Evolutionary conservation across 37 sponge, comb jelly and placozoan genomes (phyloP), one percentile per base, ranked within the genome.

Genomic region (Diacarnus erythraeanus): DNA sequence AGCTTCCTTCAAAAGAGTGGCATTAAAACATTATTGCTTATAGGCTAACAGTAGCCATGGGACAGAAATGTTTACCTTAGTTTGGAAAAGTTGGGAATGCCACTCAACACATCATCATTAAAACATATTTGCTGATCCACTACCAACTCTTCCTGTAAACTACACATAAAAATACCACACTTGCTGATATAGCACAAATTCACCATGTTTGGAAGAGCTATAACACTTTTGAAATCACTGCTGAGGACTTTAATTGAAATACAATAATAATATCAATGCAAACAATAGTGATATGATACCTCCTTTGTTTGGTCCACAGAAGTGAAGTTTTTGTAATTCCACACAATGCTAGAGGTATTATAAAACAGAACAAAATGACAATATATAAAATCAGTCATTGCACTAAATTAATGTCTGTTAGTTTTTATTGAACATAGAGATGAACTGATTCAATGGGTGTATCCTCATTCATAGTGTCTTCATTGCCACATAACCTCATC

Each of bases 401-500:
- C n/a, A n/a, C n/a, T n/a, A n/a, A n/a, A n/a, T n/a, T n/a, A n/a
- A n/a, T n/a, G n/a, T n/a, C n/a, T n/a, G n/a, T n/a, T n/a, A n/a
- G n/a, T n/a, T n/a, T 6, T 47, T 77, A 81, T 42, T 81, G 78
- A 12, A 86, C 80, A 51, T 79, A 86, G 0, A 86, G 33, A 17
- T 79, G 57, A 22, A 86, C 73, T 2, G 79, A 58, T 39, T 79
- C 80, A 42, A 86, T 26, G 2, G 86, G 86, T 25, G 80, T 86
- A 29, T 86, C 86, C 57, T 86, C 86, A 61, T 74, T 79, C 0
- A 3, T 39, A 2, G 39, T 42, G 40, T 51, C 38, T 67, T 86
- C 86, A 74, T 86, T 86, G 6, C 80, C 86, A 73, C 86, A 86
- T 2, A 86, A 18, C 56, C 80, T 77, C 40, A 86, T 17, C 66